These are phyloP conservation scores for Pterocles gutturalis DNA, from an alignment of 2,113 vertebrate species.

Conservation along the genomic window DNA sequence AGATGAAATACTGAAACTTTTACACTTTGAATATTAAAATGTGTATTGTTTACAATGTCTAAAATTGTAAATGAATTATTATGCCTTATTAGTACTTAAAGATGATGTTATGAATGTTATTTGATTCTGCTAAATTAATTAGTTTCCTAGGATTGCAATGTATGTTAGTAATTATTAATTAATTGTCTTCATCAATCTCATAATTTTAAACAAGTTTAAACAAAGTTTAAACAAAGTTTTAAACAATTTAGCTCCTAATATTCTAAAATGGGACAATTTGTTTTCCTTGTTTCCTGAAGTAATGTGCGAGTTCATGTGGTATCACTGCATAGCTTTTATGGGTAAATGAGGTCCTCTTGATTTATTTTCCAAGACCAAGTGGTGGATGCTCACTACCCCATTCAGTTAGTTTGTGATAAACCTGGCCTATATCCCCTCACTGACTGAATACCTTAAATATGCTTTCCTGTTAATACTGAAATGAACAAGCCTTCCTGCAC, in stretches of 20 bases:
- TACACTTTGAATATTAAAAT: slow-evolving; percentile 20
- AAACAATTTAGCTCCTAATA: slow-evolving; percentile 38
- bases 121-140: slow-evolving; percentile 62
- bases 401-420: not conserved
- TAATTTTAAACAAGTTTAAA: slow-evolving; percentile 51
- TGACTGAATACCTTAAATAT: not conserved
- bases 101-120: slow-evolving; percentile 36
- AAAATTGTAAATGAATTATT: not conserved
- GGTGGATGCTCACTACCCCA: not conserved
- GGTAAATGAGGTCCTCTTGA: not conserved
- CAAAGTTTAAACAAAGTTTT: too few relatives aligned
- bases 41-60: slow-evolving; percentile 8
- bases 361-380: too few relatives aligned
- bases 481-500: not conserved
- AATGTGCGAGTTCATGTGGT: not conserved
- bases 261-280: not conserved
- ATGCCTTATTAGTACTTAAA: slow-evolving; percentile 48
- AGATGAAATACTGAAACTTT: slow-evolving; percentile 9
- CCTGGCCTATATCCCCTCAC: not conserved
- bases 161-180: slow-evolving; percentile 61
- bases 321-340: not conserved
- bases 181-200: not conserved
- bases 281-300: slow-evolving; percentile 9
- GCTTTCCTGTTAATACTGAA: not conserved
- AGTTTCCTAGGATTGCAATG: slow-evolving; percentile 48